phyloP scores from a whole-genome alignment of 2,888 invertebrate species.

The Ochropleura plecta region DNA sequence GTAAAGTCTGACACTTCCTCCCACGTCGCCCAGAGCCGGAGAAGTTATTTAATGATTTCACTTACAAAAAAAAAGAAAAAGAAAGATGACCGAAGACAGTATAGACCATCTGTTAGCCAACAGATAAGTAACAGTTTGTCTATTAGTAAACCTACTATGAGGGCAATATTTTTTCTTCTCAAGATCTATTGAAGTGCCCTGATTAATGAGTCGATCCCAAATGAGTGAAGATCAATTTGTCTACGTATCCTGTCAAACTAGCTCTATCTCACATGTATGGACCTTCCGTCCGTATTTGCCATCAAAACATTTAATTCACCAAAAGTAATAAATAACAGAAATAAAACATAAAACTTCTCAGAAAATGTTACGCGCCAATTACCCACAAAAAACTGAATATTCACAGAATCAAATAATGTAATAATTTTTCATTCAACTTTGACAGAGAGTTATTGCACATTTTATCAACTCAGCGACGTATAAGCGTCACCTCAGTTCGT shows the following conservation, averaged over 20 bases:
- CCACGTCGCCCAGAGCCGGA: no score
- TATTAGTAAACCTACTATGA: neutral
- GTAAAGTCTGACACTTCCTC: no score
- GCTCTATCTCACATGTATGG: neutral
- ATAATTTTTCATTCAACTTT: slow-evolving; percentile 23
- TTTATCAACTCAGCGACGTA: neutral
- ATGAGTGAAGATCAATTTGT: slow-evolving; percentile 13
- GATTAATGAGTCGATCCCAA: slow-evolving; percentile 38
- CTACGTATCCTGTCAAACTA: neutral
- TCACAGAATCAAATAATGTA: slow-evolving; percentile 26
- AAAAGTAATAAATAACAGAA: slow-evolving; percentile 24
- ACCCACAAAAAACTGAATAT: slow-evolving; percentile 20
- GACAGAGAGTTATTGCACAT: neutral
- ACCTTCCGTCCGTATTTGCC: neutral
- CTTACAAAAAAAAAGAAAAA: no score
- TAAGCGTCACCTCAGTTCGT: neutral
- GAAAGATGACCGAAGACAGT: no score
- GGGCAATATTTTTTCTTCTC: neutral
- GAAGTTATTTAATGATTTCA: no score
- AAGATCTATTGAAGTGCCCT: slow-evolving; percentile 10
- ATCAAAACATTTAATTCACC: slow-evolving; percentile 24
- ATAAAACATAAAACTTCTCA: slow-evolving; percentile 10
- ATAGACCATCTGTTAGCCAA: neutral
- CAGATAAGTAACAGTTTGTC: neutral
- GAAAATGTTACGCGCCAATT: slow-evolving; percentile 26